Percentiles rank a stretch among this genome's conserved stretches.
Conservation (phyloP, 1,140 invertebrate genomes). For the Leptoteleia sp. region DNA sequence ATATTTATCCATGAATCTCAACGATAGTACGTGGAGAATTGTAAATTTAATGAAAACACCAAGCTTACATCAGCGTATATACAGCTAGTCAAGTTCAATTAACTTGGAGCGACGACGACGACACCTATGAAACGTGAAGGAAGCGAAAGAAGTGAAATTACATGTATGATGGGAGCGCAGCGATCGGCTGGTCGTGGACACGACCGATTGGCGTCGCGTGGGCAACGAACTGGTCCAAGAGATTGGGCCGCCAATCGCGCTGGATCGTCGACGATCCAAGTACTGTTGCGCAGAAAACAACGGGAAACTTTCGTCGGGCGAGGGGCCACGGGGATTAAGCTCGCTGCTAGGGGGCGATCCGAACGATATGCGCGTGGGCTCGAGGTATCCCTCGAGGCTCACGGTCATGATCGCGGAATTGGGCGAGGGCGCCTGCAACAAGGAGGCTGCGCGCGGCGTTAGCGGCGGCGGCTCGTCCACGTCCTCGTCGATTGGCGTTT, state of each 20-base stretch:
- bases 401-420: slow-evolving; percentile 91
- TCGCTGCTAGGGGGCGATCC: slow-evolving; percentile 88
- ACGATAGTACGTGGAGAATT: too few species aligned
- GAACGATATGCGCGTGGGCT: slow-evolving; percentile 89
- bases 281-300: slow-evolving; percentile 90
- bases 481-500: slow-evolving; percentile 82
- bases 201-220: slow-evolving; percentile 85
- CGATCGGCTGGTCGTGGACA: slow-evolving; percentile 86
- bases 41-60: too few species aligned
- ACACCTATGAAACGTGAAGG: slow-evolving; percentile 41
- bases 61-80: slow-evolving; percentile 70
- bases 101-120: slow-evolving; percentile 42
- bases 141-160: slow-evolving; percentile 79
- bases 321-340: slow-evolving; percentile 84
- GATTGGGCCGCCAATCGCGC: slow-evolving; percentile 77
- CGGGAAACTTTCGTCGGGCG: slow-evolving; percentile 89
- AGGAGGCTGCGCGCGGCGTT: slow-evolving; percentile 81
- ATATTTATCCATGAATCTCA: too few species aligned
- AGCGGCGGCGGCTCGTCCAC: slow-evolving; percentile 79
- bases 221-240: slow-evolving; percentile 81
- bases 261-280: slow-evolving; percentile 74
- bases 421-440: slow-evolving; percentile 86
- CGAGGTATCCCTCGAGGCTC: slow-evolving; percentile 92
- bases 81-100: slow-evolving; percentile 46
- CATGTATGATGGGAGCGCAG: slow-evolving; percentile 90